Evolutionary conservation across 2,113 vertebrate species (phyloP).

Genomic region (Lagopus leucura): DNA sequence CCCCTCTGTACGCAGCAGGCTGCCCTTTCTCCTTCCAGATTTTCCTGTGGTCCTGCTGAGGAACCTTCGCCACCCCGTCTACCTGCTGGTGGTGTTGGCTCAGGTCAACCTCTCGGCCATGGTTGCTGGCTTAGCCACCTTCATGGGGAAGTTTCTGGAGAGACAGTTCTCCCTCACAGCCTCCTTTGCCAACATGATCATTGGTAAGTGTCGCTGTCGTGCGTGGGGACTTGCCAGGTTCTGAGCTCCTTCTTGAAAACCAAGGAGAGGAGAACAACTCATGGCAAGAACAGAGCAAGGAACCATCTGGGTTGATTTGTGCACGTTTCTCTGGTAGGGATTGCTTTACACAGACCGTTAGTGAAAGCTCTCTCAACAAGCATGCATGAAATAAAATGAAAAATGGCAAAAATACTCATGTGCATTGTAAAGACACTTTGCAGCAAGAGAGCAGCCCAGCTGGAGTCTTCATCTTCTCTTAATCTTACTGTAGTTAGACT

Average conservation of each 20-base stretch:
- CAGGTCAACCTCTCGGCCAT: conserved; percentile 88
- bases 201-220: conserved; percentile 74
- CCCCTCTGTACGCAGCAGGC: rapidly evolving
- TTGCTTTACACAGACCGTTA: neutral
- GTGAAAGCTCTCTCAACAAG: neutral
- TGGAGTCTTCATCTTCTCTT: neutral
- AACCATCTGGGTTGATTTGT: neutral
- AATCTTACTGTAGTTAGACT: neutral
- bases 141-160: conserved; percentile 94
- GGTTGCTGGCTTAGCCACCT: conserved; percentile 88
- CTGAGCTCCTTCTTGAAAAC: neutral
- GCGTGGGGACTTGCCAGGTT: neutral
- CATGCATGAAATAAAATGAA: neutral
- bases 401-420: neutral
- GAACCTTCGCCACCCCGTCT: conserved; percentile 86
- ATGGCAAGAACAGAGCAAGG: neutral
- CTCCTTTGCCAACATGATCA: conserved; percentile 87
- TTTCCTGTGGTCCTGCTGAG: conserved; percentile 87
- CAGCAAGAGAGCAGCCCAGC: neutral
- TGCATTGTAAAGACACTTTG: neutral
- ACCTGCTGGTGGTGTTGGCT: conserved; percentile 88
- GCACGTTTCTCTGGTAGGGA: rapidly evolving
- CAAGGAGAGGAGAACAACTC: neutral
- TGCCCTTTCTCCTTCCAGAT: neutral
- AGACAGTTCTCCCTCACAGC: conserved; percentile 87